Conservation (phyloP, 2,888 invertebrate species). For the Ceratothoa steindachneri region DNA sequence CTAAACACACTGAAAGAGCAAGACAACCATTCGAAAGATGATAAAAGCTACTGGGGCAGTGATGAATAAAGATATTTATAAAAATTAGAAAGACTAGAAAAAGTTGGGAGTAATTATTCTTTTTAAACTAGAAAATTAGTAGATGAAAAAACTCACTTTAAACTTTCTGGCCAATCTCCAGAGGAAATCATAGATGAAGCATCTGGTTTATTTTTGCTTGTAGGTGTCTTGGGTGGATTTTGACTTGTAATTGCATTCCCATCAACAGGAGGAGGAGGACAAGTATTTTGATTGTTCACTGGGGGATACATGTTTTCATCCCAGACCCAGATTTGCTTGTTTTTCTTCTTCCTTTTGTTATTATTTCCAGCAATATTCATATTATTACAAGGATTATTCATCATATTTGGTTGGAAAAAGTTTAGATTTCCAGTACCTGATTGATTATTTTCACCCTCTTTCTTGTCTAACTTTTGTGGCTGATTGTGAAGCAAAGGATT, state of each 20-base stretch:
- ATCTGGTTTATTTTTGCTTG: too few species aligned
- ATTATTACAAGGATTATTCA: not conserved
- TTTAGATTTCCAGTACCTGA: not conserved
- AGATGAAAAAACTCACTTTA: constrained; percentile 32
- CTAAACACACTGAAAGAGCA: too few species aligned
- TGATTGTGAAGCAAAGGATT: not conserved
- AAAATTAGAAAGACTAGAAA: too few species aligned
- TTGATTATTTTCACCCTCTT: not conserved
- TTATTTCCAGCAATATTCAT: not conserved
- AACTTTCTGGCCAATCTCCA: constrained; percentile 43
- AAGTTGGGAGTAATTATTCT: too few species aligned
- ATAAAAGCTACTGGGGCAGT: too few species aligned
- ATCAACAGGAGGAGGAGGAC: not conserved
- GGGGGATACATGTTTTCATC: not conserved
- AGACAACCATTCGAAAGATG: too few species aligned
- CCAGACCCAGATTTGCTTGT: not conserved
- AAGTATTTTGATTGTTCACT: not conserved
- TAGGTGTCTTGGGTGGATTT: not conserved
- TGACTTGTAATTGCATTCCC: too few species aligned
- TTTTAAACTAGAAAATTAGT: too few species aligned
- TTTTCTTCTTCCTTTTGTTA: not conserved
- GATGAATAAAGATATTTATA: too few species aligned
- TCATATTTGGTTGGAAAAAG: not conserved
- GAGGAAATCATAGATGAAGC: not conserved
- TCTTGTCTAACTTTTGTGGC: not conserved